Percentiles rank a stretch among this genome's conserved stretches.
Evolutionary conservation across 2,888 invertebrate genomes (phyloP).

Genomic region (Nymphalis urticae): DNA sequence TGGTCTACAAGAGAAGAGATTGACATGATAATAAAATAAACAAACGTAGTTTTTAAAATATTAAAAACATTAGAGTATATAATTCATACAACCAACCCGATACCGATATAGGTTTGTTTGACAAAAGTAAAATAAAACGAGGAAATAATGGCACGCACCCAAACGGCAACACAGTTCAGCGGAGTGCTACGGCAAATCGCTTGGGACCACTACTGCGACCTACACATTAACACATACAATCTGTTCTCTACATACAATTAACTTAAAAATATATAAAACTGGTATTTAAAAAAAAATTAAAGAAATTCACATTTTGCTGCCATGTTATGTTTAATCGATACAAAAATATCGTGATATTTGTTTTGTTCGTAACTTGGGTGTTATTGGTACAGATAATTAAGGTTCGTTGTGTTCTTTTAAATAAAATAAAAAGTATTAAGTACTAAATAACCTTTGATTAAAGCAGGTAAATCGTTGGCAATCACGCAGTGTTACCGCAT

Average conservation of each 20-base stretch:
- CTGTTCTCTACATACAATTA: not conserved
- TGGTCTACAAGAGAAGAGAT: too few relatives aligned
- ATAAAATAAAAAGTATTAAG: not conserved
- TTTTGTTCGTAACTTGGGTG: not conserved
- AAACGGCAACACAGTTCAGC: constrained; percentile 47
- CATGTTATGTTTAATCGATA: too few relatives aligned
- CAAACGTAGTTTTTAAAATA: not conserved
- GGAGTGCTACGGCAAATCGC: constrained; percentile 38
- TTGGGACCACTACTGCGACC: constrained; percentile 39
- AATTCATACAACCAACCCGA: constrained; percentile 31
- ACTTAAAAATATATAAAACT: not conserved
- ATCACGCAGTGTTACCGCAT: constrained; percentile 61
- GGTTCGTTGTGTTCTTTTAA: not conserved
- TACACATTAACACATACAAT: constrained; percentile 22
- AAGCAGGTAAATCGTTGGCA: constrained; percentile 41
- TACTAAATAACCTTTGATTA: constrained; percentile 7
- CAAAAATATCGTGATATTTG: too few relatives aligned
- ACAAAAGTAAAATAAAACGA: constrained; percentile 51
- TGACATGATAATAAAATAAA: not conserved
- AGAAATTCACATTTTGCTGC: too few relatives aligned
- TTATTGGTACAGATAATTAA: not conserved
- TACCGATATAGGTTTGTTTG: constrained; percentile 43
- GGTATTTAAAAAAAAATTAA: too few relatives aligned
- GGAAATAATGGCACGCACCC: constrained; percentile 57
- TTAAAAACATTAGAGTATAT: not conserved